Evolutionary conservation across 2,113 vertebrate species (phyloP).

Genomic region (Hemiscyllium ocellatum): DNA sequence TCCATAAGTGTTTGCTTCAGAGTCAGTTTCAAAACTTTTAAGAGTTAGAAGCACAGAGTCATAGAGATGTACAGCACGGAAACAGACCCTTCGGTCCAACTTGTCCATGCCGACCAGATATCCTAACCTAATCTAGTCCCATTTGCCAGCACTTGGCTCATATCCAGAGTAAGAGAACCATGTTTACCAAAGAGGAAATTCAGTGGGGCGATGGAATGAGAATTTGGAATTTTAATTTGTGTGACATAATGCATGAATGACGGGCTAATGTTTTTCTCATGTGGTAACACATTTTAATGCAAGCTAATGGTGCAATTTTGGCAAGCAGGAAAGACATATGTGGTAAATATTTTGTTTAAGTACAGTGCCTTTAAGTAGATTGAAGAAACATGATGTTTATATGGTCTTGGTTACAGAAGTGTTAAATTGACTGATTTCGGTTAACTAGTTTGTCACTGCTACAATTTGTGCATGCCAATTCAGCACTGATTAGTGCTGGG

Average conservation of each 20-base stretch:
- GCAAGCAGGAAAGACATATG: background rate
- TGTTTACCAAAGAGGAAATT: background rate
- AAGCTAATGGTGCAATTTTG: background rate
- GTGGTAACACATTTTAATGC: background rate
- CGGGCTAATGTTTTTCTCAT: background rate
- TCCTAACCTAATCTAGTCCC: too few relatives aligned
- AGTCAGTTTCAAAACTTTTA: background rate
- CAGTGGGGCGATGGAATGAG: background rate
- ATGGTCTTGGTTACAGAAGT: background rate
- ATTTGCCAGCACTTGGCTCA: too few relatives aligned
- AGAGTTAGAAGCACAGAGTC: background rate
- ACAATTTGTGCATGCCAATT: background rate
- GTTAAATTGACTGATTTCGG: background rate
- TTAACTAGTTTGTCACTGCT: background rate
- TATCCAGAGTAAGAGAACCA: background rate
- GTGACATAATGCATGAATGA: background rate
- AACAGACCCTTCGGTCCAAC: too few relatives aligned
- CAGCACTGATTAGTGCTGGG: background rate
- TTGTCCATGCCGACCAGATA: too few relatives aligned
- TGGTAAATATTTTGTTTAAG: background rate
- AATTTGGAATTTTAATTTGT: background rate
- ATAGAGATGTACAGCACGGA: too few relatives aligned
- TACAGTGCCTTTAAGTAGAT: background rate
- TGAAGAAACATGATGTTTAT: background rate
- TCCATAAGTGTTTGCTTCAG: background rate